A percentile compares a stretch with the other conserved stretches of the same genome.
These are phyloP conservation scores for Anthopleura xanthogrammica DNA, from an alignment of 92 coral and sea anemone genomes.

Conservation along the genomic window DNA sequence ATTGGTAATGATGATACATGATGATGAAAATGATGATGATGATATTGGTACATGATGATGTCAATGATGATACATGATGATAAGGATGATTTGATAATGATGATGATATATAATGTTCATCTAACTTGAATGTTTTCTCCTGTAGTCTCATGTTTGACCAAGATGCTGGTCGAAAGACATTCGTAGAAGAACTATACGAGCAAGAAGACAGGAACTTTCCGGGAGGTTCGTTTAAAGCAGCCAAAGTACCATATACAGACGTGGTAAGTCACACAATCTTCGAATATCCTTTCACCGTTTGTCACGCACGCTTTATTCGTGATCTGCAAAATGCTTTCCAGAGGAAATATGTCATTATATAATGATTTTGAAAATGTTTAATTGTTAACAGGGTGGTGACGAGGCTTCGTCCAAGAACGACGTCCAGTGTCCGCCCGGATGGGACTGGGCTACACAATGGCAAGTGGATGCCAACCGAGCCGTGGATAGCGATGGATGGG, in stretches of 20 bases:
- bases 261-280: conserved; percentile 36
- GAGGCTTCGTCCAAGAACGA: conserved; percentile 58
- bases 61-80: neutral
- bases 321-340: too few relatives aligned
- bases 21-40: neutral
- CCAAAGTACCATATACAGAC: conserved; percentile 68
- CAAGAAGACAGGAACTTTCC: conserved; percentile 71
- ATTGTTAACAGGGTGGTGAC: conserved; percentile 56
- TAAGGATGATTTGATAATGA: neutral
- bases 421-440: conserved; percentile 72
- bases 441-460: conserved; percentile 94
- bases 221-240: conserved; percentile 70
- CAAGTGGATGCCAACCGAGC: conserved; percentile 91
- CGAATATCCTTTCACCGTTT: neutral
- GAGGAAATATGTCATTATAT: neutral
- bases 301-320: neutral
- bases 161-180: conserved; percentile 79
- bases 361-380: neutral
- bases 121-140: neutral
- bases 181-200: conserved; percentile 76
- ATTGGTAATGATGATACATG: neutral
- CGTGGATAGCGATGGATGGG: conserved; percentile 93
- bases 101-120: too few relatives aligned
- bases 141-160: conserved; percentile 73
- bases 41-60: too few relatives aligned